Evolutionary conservation across 1,140 invertebrate species (phyloP), one percentile per base, ranked within the genome.

Genomic region (Papilio machaon): DNA sequence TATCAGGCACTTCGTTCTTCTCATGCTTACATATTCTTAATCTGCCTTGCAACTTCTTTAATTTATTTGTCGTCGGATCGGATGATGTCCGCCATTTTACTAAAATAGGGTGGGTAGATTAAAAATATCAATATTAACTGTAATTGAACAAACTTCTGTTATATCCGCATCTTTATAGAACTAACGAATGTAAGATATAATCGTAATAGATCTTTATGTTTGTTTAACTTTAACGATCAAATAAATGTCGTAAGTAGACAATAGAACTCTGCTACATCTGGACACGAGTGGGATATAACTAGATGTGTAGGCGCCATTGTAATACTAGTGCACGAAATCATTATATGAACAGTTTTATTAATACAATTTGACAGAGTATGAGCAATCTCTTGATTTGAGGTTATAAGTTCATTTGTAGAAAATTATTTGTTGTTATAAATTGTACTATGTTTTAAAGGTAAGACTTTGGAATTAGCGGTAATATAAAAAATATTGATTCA

Each of bases 1-100:
- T 95, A 73, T 95, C 95, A 13, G 95, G 95, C 38, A 95, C 94
- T 85, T 95, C 95, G 43, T 85, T 95, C 83, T 95, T 95, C 78
- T 95, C 95, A 73, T 94, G 85, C 79, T 93, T 91, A 81, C 92
- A 94, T 77, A 90, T 89, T 10, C 90, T 89, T 38, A 93, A 85
- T 60, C 94, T 89, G 7, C 90, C 87, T 80, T 94, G 93, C 0
- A 91, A 83, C 60, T 94, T 92, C 79, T 91, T 94, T 17, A 89
- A 79, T 84, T 94, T 94, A 82, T 94, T 93, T 19, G 90, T 91
- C 11, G 92, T 89, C 4, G 94, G 90, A 86, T 95, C 95, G 80
- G 94, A 93, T 80, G 90, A 94, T 73, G 93, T 93, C 73, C 93
- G 89, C 90, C 91, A 93, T 89, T 94, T 94, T 75, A 90, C 94